Evolutionary conservation across 2,113 vertebrate genomes (phyloP).

Genomic region (Calyptommatus sinebrachiatus): DNA sequence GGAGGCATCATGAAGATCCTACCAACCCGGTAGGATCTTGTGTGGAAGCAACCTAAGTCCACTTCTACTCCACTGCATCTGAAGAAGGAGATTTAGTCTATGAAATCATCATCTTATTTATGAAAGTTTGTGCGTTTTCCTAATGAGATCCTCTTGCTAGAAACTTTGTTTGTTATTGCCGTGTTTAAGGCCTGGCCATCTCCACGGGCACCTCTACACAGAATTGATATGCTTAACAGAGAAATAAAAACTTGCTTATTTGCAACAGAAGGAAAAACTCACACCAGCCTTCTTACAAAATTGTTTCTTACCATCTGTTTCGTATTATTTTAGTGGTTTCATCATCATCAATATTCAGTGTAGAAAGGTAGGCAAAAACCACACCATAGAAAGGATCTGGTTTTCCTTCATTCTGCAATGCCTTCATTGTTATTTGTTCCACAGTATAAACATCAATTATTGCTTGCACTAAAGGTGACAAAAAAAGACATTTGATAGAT

Average conservation of each 20-base stretch:
- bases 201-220: too few relatives aligned
- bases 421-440: constrained; percentile 72
- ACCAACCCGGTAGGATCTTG: too few relatives aligned
- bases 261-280: background rate
- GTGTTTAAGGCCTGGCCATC: too few relatives aligned
- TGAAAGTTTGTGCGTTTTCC: too few relatives aligned
- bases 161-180: too few relatives aligned
- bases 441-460: constrained; percentile 85
- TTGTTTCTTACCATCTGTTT: constrained; percentile 81
- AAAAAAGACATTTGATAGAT: constrained; percentile 8
- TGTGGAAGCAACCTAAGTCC: too few relatives aligned
- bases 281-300: background rate
- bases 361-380: constrained; percentile 86
- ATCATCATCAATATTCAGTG: constrained; percentile 81
- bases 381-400: constrained; percentile 77
- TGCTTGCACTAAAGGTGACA: constrained; percentile 78
- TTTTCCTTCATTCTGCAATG: constrained; percentile 70
- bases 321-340: constrained; percentile 78
- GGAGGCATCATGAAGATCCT: too few relatives aligned
- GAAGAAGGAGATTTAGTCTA: too few relatives aligned
- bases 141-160: too few relatives aligned
- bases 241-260: background rate
- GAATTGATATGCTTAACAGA: background rate
- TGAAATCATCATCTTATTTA: too few relatives aligned
- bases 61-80: too few relatives aligned